phyloP scores from a whole-genome alignment of 2,888 invertebrate genomes.

The Sisyra nigra region DNA sequence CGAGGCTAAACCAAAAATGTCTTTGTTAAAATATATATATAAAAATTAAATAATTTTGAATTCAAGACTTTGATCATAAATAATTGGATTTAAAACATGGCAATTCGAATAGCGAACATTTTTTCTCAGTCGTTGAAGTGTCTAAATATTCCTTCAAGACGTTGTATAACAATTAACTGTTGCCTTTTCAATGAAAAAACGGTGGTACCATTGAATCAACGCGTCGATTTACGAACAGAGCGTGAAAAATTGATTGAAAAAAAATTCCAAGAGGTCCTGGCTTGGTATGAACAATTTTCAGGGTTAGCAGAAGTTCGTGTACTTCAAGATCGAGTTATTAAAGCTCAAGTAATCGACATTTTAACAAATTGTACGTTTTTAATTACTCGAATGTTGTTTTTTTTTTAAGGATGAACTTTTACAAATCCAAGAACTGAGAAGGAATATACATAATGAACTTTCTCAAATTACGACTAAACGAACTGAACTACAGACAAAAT shows the following conservation, averaged over 20 bases:
- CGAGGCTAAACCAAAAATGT: too few species aligned
- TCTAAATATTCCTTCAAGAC: too few species aligned
- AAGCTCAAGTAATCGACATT: constrained; percentile 38
- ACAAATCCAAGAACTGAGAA: constrained; percentile 43
- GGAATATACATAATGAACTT: constrained; percentile 43
- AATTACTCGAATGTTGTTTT: too few species aligned
- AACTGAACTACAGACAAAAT: constrained; percentile 54
- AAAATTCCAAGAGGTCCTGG: constrained; percentile 32
- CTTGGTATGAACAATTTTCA: constrained; percentile 54
- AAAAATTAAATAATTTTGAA: not conserved
- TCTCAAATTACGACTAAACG: constrained; percentile 42
- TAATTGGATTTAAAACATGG: not conserved
- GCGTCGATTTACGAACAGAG: not conserved
- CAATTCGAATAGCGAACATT: not conserved
- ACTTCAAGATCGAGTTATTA: constrained; percentile 56
- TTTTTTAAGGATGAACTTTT: constrained; percentile 41
- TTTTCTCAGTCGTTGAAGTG: not conserved
- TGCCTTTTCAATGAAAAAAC: not conserved
- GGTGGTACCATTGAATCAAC: not conserved
- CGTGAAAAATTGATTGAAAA: constrained; percentile 20
- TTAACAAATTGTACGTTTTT: constrained; percentile 4
- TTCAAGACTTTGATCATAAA: not conserved
- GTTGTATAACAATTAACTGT: too few species aligned
- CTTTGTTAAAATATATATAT: too few species aligned
- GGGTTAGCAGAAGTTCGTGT: constrained; percentile 63